These are phyloP conservation scores for Hyalella azteca DNA, from an alignment of 2,888 invertebrate species.

Conservation along the genomic window DNA sequence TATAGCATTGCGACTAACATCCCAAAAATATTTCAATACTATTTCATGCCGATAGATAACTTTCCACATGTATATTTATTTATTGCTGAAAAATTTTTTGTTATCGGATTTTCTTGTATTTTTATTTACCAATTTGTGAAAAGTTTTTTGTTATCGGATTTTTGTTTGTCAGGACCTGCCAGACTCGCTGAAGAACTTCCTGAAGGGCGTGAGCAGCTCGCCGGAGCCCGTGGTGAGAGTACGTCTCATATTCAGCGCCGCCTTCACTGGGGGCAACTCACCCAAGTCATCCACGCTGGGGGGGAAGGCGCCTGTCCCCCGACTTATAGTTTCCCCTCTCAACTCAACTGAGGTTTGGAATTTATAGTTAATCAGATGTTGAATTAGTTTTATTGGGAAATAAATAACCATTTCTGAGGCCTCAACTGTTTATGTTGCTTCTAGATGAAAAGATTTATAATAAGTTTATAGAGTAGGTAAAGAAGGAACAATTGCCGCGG, in stretches of 20 bases:
- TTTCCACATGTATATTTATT: no score
- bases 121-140: no score
- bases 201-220: not conserved
- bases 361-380: not conserved
- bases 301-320: not conserved
- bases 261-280: not conserved
- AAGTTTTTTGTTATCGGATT: no score
- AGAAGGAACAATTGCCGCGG: no score
- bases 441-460: no score
- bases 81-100: no score
- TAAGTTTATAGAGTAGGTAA: no score
- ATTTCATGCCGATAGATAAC: no score
- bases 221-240: conserved; percentile 23
- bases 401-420: not conserved
- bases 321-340: not conserved
- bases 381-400: not conserved
- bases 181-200: not conserved
- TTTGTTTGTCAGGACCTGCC: conserved; percentile 14
- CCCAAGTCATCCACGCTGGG: not conserved
- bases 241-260: not conserved
- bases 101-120: no score
- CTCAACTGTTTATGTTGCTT: no score
- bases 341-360: not conserved
- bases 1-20: no score
- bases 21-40: no score